phyloP scores from a whole-genome alignment of 2,797 vertebrate species.

The Pristis pectinata region DNA sequence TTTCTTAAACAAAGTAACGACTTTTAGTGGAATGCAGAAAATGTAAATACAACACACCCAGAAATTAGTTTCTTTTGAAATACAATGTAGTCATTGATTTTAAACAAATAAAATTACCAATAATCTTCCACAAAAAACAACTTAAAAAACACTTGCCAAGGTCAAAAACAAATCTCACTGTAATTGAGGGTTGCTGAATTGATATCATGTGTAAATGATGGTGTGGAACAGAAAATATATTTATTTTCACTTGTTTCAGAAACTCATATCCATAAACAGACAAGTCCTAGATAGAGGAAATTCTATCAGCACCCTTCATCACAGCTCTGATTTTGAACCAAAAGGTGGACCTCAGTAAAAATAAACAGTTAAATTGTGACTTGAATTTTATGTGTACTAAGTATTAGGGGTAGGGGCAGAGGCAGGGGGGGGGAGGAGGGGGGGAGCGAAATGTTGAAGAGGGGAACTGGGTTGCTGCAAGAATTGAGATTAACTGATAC shows the following conservation, averaged over 20 bases:
- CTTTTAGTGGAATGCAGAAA: neutral
- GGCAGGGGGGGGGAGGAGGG: neutral
- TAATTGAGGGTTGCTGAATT: neutral
- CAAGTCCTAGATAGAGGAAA: neutral
- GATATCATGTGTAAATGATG: neutral
- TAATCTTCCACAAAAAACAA: neutral
- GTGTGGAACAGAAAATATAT: neutral
- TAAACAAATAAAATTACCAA: neutral
- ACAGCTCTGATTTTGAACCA: neutral
- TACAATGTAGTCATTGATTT: neutral
- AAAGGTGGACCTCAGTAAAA: neutral
- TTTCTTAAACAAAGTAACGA: neutral
- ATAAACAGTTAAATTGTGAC: too few relatives aligned
- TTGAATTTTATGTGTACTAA: neutral
- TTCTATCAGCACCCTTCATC: neutral
- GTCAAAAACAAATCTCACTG: neutral
- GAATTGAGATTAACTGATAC: neutral
- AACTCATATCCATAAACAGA: neutral
- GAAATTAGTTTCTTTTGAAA: neutral
- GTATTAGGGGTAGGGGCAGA: neutral
- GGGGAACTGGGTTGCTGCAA: neutral
- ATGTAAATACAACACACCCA: neutral
- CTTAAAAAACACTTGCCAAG: too few relatives aligned
- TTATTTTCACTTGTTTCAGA: conserved; percentile 11
- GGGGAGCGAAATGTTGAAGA: neutral